Evolutionary conservation across 2,888 invertebrate species (phyloP), one percentile per base, ranked within the genome.

Genomic region (Xylota segnis): DNA sequence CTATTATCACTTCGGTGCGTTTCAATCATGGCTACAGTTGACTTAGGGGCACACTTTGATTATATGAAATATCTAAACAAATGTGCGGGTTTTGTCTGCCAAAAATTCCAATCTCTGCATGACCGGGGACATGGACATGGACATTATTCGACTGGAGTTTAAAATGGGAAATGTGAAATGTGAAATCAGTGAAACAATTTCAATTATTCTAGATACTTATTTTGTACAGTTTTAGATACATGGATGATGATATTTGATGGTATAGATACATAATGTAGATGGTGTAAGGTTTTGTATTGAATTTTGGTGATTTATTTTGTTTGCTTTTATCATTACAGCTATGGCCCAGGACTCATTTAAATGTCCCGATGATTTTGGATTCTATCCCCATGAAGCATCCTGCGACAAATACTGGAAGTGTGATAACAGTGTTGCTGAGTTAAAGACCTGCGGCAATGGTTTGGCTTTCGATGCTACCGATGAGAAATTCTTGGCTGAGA

Each of bases 321-420:
- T 87, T 72, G 77, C 63, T 83, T 84, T 89, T 88, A 89, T 90
- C 88, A 89, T 93, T 93, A 43, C 94, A 96, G 95, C 94, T 90
- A 93, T 94, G 90, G 96, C 94, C 89, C 97, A 97, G 93, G 96
- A 96, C 88, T 94, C 93, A 90, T 98, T 98, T 94, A 97, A 97
- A 94, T 98, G 98, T 91, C 98, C 98, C 37, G 97, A 98, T 91
- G 97, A 97, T 92, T 97, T 97, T 91, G 98, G 98, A 37, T 98
- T 98, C 94, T 98, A 97, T 93, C 97, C 98, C 77, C 98, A 98
- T 93, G 95, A 96, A 91, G 91, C 94, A 83, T 97, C 97, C 63
- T 98, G 98, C 92, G 98, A 98, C 94, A 98, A 98, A 93, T 98
- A 98, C 93, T 98, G 97, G 97, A 97, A 98, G 93, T 98, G 98